Evolutionary conservation across 1,140 invertebrate species (phyloP), one percentile per base, ranked within the genome.

Genomic region (Papilio aristodemus): DNA sequence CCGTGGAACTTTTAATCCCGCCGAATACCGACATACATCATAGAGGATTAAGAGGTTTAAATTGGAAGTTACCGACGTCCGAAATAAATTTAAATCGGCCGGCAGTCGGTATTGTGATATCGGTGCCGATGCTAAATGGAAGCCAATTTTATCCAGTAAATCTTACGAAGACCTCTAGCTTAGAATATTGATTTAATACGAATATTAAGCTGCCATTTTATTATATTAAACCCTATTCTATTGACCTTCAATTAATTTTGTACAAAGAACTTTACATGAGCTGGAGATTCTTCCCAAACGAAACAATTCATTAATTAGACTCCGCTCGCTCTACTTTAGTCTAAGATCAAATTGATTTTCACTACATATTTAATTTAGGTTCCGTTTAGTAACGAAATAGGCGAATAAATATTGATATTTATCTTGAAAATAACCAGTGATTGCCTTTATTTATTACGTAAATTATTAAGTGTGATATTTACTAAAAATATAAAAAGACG

Each of bases 1-100:
- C 89, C 89, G 85, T 90, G 85, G 87, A 91, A 91, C 89, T 91
- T 90, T 91, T 91, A 91, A 89, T 91, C 89, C 87, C 67, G 81
- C 89, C 83, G 89, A 90, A 91, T 91, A 91, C 89, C 89, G 86
- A 91, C 86, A 89, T 91, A 90, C 88, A 91, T 91, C 89, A 91
- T 91, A 90, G 87, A 84, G 89, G 89, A 91, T 91, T 91, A 90
- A 90, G 87, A 89, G 89, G 87, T 90, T 91, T 91, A 91, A 91
- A 90, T 91, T 91, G 89, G 89, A 91, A 91, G 87, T 91, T 89
- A 91, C 89, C 89, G 87, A 90, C 87, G 87, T 89, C 87, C 86
- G 87, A 89, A 89, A 91, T 91, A 91, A 90, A 91, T 91, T 91
- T 90, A 88, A 89, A 91, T 89, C 89, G 87, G 84, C 81, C 82